Percentiles rank a stretch among this genome's conserved stretches.
Conservation (phyloP, 2,888 invertebrate species). For the Cerastis leucographa region DNA sequence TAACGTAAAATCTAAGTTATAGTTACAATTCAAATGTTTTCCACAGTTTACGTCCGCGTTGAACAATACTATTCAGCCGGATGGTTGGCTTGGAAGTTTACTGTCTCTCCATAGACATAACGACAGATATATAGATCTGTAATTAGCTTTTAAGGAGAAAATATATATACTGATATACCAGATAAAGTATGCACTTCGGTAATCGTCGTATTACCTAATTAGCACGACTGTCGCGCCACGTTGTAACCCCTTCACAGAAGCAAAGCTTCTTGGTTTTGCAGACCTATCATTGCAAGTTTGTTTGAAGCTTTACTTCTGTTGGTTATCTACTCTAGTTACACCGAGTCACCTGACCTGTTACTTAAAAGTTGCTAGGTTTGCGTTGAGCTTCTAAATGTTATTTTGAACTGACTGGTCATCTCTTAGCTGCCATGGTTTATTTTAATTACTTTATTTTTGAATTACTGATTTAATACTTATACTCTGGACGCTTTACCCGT, state of each 20-base stretch:
- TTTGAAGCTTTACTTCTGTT: not conserved
- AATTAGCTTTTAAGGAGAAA: constrained; percentile 55
- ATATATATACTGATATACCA: not conserved
- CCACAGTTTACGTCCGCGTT: constrained; percentile 79
- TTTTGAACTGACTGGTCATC: too few species aligned
- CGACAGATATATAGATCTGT: constrained; percentile 65
- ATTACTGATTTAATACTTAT: too few species aligned
- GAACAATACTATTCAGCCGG: constrained; percentile 69
- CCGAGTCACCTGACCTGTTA: too few species aligned
- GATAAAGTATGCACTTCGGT: not conserved
- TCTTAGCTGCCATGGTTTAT: too few species aligned
- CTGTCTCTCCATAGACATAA: constrained; percentile 72
- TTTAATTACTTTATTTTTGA: too few species aligned
- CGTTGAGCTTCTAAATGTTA: too few species aligned
- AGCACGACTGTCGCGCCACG: not conserved
- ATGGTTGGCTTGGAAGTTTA: constrained; percentile 79
- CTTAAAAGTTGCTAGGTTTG: too few species aligned
- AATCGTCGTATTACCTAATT: not conserved
- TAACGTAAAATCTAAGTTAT: not conserved
- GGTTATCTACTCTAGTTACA: too few species aligned
- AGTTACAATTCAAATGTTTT: constrained; percentile 68
- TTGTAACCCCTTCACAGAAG: not conserved
- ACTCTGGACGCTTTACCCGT: too few species aligned
- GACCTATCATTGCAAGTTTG: not conserved
- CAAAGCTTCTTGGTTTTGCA: too few species aligned